These are phyloP conservation scores for Spilosoma lubricipeda DNA, from an alignment of 2,888 invertebrate species.

Conservation along the genomic window DNA sequence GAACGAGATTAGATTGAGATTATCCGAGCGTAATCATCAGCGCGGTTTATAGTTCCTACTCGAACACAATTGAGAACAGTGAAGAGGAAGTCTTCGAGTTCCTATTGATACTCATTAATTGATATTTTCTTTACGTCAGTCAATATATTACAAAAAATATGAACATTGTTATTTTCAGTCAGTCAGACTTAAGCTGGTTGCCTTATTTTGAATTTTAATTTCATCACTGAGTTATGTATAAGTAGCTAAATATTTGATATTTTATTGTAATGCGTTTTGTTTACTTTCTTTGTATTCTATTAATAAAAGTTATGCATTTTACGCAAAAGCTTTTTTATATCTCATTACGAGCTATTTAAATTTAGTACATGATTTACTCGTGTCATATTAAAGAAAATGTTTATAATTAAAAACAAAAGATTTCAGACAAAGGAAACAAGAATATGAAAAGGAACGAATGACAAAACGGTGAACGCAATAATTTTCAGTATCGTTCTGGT, in stretches of 20 bases:
- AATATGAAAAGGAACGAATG: constrained; percentile 7
- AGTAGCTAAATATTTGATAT: background rate
- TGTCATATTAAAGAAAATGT: constrained; percentile 26
- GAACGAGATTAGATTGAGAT: constrained; percentile 73
- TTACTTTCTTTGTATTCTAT: constrained; percentile 36
- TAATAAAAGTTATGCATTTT: constrained; percentile 22
- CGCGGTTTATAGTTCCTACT: constrained; percentile 73
- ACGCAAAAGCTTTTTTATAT: constrained; percentile 37
- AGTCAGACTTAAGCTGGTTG: background rate
- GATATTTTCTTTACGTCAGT: constrained; percentile 43
- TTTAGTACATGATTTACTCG: constrained; percentile 28
- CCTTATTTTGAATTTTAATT: background rate
- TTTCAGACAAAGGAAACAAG: constrained; percentile 3
- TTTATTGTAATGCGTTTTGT: constrained; percentile 24
- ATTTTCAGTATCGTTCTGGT: constrained; percentile 1
- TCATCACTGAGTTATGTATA: background rate
- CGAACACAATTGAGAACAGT: constrained; percentile 65
- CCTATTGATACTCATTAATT: constrained; percentile 50
- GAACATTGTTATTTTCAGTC: too few relatives aligned
- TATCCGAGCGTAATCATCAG: constrained; percentile 76
- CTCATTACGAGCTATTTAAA: constrained; percentile 48
- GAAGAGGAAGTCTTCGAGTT: constrained; percentile 66
- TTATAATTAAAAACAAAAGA: constrained; percentile 28
- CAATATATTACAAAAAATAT: constrained; percentile 39
- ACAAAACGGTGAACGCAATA: background rate